Evolutionary conservation across 2,888 invertebrate species (phyloP), one percentile per base, ranked within the genome.

Genomic region (Gisinianus flammeolus): DNA sequence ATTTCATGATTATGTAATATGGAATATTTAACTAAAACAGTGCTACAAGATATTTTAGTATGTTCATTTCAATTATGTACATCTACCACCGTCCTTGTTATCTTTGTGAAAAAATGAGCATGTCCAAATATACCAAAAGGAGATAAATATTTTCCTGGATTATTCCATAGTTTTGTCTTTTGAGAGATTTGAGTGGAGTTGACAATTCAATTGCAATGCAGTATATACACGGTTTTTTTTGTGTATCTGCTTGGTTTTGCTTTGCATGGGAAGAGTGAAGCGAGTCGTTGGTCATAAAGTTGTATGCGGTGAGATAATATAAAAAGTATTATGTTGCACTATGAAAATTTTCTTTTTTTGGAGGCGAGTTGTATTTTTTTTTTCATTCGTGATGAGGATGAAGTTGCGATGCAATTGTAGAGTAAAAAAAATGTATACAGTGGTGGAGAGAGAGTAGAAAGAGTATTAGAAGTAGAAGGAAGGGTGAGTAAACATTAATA

Each of bases 301-400:
- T n/a, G 16, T 54, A n/a, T 54, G 44, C 16, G n/a, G n/a, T n/a
- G n/a, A n/a, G n/a, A n/a, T n/a, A n/a, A n/a, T n/a, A n/a, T n/a
- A n/a, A n/a, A n/a, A n/a, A n/a, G 62, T 62, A 26, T 62, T 62
- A 62, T 12, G 62, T 62, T 62, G 62, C 62, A 62, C 62, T 62
- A 10, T 58, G 10, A 8, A 58, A 24, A n/a, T n/a, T n/a, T n/a
- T n/a, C n/a, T n/a, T 58, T 58, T 58, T 56, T 58, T 58, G 19
- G 58, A 22, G 58, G 58, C 22, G 58, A 24, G 22, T n/a, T 58
- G 6, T 58, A 22, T 58, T n/a, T 58, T n/a, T 58, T n/a, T 58
- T 8, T 58, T 62, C 2, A 28, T 26, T 62, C 1, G 22, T 26
- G 62, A 26, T 62, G 62, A 12, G 12, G 62, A 62, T 62, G 62